Conservation (phyloP, 2,888 invertebrate genomes). For the Apamea crenata region DNA sequence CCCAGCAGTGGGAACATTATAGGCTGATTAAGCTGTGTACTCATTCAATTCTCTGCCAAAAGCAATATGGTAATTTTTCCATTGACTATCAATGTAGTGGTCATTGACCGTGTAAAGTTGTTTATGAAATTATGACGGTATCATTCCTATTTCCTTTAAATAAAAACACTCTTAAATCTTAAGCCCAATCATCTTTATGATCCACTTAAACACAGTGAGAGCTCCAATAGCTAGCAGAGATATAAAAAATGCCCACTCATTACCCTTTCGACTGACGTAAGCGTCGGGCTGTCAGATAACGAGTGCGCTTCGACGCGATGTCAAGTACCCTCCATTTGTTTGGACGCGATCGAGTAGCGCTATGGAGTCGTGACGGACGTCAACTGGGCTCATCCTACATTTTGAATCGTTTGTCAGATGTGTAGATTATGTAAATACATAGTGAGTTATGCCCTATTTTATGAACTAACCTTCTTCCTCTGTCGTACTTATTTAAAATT, state of each 20-base stretch:
- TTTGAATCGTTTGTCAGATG: conserved; percentile 27
- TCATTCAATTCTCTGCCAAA: background rate
- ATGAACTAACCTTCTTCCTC: background rate
- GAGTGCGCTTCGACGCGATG: conserved; percentile 58
- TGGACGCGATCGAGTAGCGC: conserved; percentile 66
- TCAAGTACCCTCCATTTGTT: conserved; percentile 74
- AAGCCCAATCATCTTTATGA: conserved; percentile 14
- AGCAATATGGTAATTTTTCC: background rate
- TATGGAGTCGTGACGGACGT: conserved; percentile 58
- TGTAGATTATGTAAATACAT: background rate
- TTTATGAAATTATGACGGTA: background rate
- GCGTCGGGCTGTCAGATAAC: conserved; percentile 67
- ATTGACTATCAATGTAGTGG: too few species aligned
- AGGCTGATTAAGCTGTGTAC: background rate
- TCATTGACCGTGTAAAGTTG: background rate
- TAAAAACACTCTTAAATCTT: conserved; percentile 12
- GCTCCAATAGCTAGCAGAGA: conserved; percentile 42
- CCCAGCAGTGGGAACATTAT: background rate
- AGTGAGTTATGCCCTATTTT: background rate
- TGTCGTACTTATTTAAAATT: background rate
- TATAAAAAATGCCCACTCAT: conserved; percentile 62
- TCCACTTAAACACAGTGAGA: conserved; percentile 32
- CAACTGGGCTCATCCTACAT: conserved; percentile 56
- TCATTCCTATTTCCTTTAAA: background rate
- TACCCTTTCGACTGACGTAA: conserved; percentile 67